phyloP scores from a whole-genome alignment of 2,888 invertebrate species.

The Micropterix aruncella region DNA sequence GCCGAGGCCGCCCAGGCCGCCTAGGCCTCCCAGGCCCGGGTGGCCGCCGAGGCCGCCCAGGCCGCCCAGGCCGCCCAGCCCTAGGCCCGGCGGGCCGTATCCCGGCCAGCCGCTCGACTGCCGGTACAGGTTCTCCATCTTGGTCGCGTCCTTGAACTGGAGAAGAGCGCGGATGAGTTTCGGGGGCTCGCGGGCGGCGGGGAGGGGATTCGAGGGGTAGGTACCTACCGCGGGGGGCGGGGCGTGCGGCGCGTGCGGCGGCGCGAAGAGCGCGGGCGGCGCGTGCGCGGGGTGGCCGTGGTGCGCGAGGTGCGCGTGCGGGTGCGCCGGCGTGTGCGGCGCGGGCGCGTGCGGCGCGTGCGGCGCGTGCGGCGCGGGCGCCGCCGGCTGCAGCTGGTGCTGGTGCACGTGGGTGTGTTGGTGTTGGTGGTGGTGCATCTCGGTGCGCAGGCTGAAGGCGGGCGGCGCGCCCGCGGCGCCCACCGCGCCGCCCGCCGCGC shows the following conservation, averaged over 20 bases:
- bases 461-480: slow-evolving; percentile 24
- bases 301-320: slow-evolving; percentile 14
- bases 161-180: slow-evolving; percentile 16
- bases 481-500: slow-evolving; percentile 17
- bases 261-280: slow-evolving; percentile 18
- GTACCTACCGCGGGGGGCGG: slow-evolving; percentile 5
- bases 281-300: slow-evolving; percentile 15
- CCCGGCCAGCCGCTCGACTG: slow-evolving; percentile 45
- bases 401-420: slow-evolving; percentile 87
- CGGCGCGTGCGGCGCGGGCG: slow-evolving; percentile 39
- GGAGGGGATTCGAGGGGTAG: slow-evolving; percentile 8
- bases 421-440: slow-evolving; percentile 88
- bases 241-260: slow-evolving; percentile 44
- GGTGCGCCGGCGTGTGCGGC: slow-evolving; percentile 3
- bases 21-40: slow-evolving; percentile 57
- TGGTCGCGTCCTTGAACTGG: slow-evolving; percentile 79
- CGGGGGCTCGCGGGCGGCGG: slow-evolving; percentile 15
- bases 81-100: slow-evolving; percentile 66
- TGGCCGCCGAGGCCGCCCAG: slow-evolving; percentile 67
- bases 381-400: slow-evolving; percentile 56
- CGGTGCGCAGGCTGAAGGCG: slow-evolving; percentile 59
- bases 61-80: slow-evolving; percentile 56
- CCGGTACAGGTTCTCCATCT: slow-evolving; percentile 72
- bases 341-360: slow-evolving; percentile 18
- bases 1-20: slow-evolving; percentile 60